A percentile compares a stretch with the other conserved stretches of the same genome.
Conservation (phyloP, 2,888 invertebrate genomes). For the Homarus gammarus region DNA sequence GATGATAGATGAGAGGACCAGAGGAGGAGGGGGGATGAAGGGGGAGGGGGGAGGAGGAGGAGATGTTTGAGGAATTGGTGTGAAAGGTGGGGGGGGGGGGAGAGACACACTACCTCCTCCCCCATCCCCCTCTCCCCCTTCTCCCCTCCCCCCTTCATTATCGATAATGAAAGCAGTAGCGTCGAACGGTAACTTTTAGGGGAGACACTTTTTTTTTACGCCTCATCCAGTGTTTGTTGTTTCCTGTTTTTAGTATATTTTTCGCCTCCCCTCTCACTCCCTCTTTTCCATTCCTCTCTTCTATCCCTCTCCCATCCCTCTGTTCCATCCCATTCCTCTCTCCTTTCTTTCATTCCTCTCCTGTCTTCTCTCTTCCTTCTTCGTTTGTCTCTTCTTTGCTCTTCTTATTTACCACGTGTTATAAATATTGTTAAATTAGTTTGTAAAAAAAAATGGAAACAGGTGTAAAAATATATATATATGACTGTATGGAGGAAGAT, state of each 20-base stretch:
- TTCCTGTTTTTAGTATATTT: background rate
- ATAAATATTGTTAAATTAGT: background rate
- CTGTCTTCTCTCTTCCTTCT: no score
- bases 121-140: slow-evolving; percentile 15
- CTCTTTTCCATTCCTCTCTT: background rate
- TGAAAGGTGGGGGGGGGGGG: slow-evolving; percentile 16
- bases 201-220: background rate
- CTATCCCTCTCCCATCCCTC: background rate
- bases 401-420: no score
- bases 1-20: slow-evolving; percentile 9
- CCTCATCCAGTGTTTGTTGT: background rate
- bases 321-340: background rate
- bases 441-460: background rate
- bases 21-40: background rate
- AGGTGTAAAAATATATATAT: background rate
- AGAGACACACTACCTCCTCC: slow-evolving; percentile 18
- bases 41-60: no score
- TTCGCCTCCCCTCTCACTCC: background rate
- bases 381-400: no score
- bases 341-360: background rate
- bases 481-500: background rate
- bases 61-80: slow-evolving; percentile 19
- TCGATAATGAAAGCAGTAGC: slow-evolving; percentile 70
- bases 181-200: slow-evolving; percentile 59
- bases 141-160: slow-evolving; percentile 53